A percentile compares a stretch with the other conserved stretches of the same genome.
Conservation (phyloP, 2,888 invertebrate species). For the Megaustenia siamemsis region DNA sequence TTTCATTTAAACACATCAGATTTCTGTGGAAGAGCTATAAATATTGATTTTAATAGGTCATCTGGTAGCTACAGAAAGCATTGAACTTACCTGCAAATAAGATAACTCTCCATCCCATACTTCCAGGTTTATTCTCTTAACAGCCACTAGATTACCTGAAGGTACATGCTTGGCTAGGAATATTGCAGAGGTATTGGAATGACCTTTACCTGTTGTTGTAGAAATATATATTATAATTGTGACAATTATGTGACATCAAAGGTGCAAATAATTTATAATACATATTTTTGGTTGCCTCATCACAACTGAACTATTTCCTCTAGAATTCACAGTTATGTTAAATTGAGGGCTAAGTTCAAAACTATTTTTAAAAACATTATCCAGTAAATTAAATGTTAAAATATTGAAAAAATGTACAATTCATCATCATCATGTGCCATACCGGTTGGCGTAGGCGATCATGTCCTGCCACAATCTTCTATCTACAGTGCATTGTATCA, state of each 20-base stretch:
- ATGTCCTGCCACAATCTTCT: too few species aligned
- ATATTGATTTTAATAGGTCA: too few species aligned
- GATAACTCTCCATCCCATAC: slow-evolving; percentile 66
- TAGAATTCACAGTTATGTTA: neutral
- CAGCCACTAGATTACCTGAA: slow-evolving; percentile 70
- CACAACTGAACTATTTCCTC: too few species aligned
- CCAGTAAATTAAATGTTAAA: too few species aligned
- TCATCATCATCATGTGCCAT: too few species aligned
- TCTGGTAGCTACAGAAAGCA: neutral
- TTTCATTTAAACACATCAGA: too few species aligned
- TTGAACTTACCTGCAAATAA: slow-evolving; percentile 67
- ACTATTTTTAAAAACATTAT: too few species aligned
- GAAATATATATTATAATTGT: neutral
- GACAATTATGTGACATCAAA: neutral
- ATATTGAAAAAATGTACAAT: too few species aligned
- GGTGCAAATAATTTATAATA: neutral
- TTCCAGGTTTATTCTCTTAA: slow-evolving; percentile 73
- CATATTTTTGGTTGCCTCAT: too few species aligned
- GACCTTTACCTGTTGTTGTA: slow-evolving; percentile 71
- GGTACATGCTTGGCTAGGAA: slow-evolving; percentile 71
- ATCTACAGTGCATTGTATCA: too few species aligned
- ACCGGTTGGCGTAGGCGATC: too few species aligned
- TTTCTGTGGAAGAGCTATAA: too few species aligned
- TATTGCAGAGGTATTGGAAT: slow-evolving; percentile 71
- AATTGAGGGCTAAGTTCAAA: neutral